Base-by-base conservation (phyloP, 2,888 invertebrate genomes). In the Hartigia nigra region DNA sequence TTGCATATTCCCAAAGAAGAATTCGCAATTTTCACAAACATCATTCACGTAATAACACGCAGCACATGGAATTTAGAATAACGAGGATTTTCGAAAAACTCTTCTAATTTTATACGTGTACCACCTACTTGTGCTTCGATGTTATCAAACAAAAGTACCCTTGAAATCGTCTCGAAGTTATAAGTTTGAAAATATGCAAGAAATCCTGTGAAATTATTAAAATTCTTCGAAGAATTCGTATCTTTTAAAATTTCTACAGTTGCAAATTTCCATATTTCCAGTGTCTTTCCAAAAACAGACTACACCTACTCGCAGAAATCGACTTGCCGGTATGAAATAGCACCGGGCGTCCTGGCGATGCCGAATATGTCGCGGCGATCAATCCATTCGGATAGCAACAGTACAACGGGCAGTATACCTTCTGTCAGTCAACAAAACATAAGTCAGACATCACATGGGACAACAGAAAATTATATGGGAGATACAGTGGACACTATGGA, bases 351-450 rank as follows among this genome's bases (percentile, higher is more conserved):
- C 78, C 93, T 97, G 83, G 95, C 96, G 36, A 96, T 97, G 94
- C 97, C 97, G 4, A 97, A 98, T 92, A 97, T 98, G 97, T 97
- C 97, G 2, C 95, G 97, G 4, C 94, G 95, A 79, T 95, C 96
- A 78, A 86, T 91, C 82, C 91, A 89, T 80, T 87, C 87, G 70
- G 85, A 88, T 74, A 80, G 84, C 31, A 87, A 84, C 81, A 86
- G 85, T 77, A 87, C 81, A 70, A 83, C 80, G 55, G 85, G 85
- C 34, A 87, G 83, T 74, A 79, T 84, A 81, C 79, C 84, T 70
- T 84, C 85, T 23, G 81, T 83, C 32, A 88, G 86, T 81, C 85
- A 85, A 82, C 86, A 83, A 79, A 87, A 81, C 77, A 81, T 82
- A 39, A 86, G 83, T 79, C 86, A 83, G 77, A 79, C 81, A 69